phyloP scores from a whole-genome alignment of 2,797 vertebrate species.

The Mycteria americana region DNA sequence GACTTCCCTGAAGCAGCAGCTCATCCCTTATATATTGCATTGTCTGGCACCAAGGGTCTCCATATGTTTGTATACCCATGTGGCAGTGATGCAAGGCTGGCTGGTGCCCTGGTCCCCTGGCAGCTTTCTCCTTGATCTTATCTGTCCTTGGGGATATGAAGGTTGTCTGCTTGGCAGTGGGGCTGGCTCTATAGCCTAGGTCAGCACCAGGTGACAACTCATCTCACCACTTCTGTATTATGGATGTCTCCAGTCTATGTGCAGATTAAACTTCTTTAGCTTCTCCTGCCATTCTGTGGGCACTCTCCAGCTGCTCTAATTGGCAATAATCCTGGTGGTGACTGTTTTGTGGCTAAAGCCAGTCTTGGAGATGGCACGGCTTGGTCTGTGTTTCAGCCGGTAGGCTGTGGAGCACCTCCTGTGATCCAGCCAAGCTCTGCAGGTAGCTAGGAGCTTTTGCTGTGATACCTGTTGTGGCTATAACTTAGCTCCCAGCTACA shows the following conservation, averaged over 20 bases:
- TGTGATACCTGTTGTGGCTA: not conserved
- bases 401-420: not conserved
- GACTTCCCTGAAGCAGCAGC: not conserved
- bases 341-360: not conserved
- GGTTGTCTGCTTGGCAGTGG: not conserved
- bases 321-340: not conserved
- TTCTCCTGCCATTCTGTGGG: not conserved
- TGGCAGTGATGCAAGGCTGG: accelerated
- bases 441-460: not conserved
- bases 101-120: not conserved
- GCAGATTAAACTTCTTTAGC: not conserved
- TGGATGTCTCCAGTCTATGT: accelerated
- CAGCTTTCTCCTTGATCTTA: not conserved
- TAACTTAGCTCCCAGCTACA: not conserved
- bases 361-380: not conserved
- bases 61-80: accelerated
- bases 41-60: not conserved
- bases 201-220: not conserved
- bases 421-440: not conserved
- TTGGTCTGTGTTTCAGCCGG: not conserved
- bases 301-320: not conserved
- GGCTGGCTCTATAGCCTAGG: not conserved
- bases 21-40: not conserved
- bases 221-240: accelerated
- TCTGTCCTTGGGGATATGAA: not conserved